A percentile compares a stretch with the other conserved stretches of the same genome.
phyloP scores from a whole-genome alignment of 2,797 vertebrate genomes.

The Nyctalus aviator region DNA sequence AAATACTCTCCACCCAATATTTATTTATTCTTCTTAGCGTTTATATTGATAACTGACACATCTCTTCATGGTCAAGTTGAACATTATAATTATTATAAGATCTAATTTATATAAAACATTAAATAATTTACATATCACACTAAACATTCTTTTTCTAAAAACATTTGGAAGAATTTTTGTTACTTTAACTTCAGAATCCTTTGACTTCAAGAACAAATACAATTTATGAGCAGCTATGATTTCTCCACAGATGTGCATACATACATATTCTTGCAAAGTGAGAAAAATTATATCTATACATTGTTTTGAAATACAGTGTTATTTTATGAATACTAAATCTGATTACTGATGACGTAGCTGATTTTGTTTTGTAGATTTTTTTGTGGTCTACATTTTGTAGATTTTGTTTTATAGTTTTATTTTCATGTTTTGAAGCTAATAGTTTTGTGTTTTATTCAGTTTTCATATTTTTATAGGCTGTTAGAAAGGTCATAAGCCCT shows the following conservation, averaged over 20 bases:
- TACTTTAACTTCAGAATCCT: conserved; percentile 54
- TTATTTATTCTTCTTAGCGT: neutral
- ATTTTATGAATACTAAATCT: conserved; percentile 63
- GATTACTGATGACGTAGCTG: neutral
- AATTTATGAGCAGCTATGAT: conserved; percentile 40
- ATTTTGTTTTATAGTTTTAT: conserved; percentile 47
- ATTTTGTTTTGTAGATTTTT: conserved; percentile 44
- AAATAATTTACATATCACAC: neutral
- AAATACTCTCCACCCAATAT: neutral
- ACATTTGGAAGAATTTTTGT: conserved; percentile 61
- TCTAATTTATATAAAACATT: conserved; percentile 38
- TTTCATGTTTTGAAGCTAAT: neutral
- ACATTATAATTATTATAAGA: neutral
- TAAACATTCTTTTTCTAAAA: conserved; percentile 55
- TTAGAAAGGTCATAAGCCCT: neutral
- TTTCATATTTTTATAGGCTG: neutral
- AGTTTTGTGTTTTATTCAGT: neutral
- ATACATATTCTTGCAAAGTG: conserved; percentile 50
- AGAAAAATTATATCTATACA: conserved; percentile 64
- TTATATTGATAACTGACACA: neutral
- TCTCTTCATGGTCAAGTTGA: neutral
- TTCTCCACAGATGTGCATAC: conserved; percentile 41
- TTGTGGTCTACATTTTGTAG: conserved; percentile 29
- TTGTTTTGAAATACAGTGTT: conserved; percentile 58
- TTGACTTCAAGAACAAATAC: conserved; percentile 56